Percentiles rank a stretch among this genome's conserved stretches.
Evolutionary conservation across 23 tunicate species (phyloP).

Genomic region (Ascidia mentula): DNA sequence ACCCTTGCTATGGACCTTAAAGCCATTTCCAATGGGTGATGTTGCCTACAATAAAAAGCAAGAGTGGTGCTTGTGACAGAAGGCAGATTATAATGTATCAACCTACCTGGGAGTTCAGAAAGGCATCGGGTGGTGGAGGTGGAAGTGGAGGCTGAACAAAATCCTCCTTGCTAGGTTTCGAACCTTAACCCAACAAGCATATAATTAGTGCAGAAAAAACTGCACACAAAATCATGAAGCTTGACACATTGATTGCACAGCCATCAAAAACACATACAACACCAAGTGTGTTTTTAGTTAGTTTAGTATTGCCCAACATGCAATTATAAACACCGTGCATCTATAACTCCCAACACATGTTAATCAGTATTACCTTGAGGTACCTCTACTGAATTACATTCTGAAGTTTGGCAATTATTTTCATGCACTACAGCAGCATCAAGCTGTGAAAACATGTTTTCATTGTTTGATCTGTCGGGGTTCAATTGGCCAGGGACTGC

Average conservation of each 20-base stretch:
- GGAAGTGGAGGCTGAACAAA: slow-evolving; percentile 78
- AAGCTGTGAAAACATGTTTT: neutral
- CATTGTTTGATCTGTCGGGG: too few species aligned
- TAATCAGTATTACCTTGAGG: neutral
- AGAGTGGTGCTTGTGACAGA: too few species aligned
- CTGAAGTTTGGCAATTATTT: neutral
- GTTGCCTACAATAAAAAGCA: neutral
- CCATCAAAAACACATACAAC: too few species aligned
- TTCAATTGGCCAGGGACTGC: too few species aligned
- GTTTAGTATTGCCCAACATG: too few species aligned
- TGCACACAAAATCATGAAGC: too few species aligned
- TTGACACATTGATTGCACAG: too few species aligned
- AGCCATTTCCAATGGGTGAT: neutral
- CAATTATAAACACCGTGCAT: too few species aligned
- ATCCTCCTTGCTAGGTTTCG: slow-evolving; percentile 49
- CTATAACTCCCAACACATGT: too few species aligned
- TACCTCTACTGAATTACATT: neutral
- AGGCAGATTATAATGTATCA: neutral
- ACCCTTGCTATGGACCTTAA: neutral
- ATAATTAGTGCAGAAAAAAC: too few species aligned
- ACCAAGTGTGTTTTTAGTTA: too few species aligned
- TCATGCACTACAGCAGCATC: slow-evolving; percentile 11
- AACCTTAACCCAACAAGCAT: too few species aligned
- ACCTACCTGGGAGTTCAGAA: slow-evolving; percentile 30
- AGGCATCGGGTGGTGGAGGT: slow-evolving; percentile 67